Conservation (phyloP, 2,888 invertebrate genomes). For the Horisme vitalbata region DNA sequence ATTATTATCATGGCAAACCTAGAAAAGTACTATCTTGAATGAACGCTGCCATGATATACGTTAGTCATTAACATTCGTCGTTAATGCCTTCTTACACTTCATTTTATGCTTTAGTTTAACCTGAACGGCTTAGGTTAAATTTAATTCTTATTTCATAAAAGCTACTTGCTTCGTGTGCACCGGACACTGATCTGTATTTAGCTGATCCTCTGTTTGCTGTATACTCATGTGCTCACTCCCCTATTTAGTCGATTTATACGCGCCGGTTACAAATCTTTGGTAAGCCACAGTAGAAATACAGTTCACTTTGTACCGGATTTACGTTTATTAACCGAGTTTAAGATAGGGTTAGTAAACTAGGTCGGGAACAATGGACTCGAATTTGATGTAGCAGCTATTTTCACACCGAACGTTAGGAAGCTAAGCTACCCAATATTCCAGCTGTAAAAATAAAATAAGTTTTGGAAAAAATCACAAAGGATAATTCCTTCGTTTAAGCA, state of each 20-base stretch:
- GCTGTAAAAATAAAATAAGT: too few species aligned
- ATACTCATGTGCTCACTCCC: constrained; percentile 19
- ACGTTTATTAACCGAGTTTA: constrained; percentile 64
- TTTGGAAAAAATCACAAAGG: background rate
- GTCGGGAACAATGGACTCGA: constrained; percentile 13
- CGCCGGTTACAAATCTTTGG: constrained; percentile 68
- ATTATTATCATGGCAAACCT: too few species aligned
- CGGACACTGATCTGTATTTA: background rate
- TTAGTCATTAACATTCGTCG: too few species aligned
- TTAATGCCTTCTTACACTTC: too few species aligned
- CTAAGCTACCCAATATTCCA: too few species aligned
- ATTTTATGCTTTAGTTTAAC: too few species aligned
- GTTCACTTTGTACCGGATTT: constrained; percentile 66
- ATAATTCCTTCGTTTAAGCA: too few species aligned
- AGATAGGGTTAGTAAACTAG: constrained; percentile 38
- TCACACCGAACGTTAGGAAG: background rate
- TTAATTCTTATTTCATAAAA: too few species aligned
- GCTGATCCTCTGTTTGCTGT: background rate
- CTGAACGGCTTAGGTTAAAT: too few species aligned
- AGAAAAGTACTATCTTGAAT: too few species aligned
- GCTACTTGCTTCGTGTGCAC: background rate
- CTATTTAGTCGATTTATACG: constrained; percentile 35
- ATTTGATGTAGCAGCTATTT: constrained; percentile 10
- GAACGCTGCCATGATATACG: too few species aligned
- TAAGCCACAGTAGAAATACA: constrained; percentile 66